Evolutionary conservation across 2,797 vertebrate genomes (phyloP), one percentile per base, ranked within the genome.

Genomic region (Parauchenoglanis ngamensis): DNA sequence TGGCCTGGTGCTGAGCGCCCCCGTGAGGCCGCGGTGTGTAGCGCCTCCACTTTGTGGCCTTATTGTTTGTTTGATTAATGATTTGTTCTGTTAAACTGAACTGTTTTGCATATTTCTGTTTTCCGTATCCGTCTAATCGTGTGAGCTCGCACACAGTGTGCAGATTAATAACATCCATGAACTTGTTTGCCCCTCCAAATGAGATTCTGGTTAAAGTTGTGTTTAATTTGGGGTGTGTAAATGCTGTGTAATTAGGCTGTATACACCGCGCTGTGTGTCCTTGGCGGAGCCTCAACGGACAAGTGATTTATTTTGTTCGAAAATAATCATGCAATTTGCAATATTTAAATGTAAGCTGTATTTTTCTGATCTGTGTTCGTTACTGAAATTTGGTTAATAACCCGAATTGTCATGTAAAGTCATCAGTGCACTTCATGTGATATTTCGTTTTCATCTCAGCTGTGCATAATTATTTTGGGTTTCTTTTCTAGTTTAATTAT

Each of bases 1-100:
- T 87, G 63, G 65, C 82, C 90, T 94, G 90, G 93, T 92, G 82
- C 86, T 87, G 92, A 95, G 95, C 95, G 95, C 95, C 95, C 93
- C 93, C 95, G 85, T 88, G 94, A 85, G 96, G 84, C 68, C 78
- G 21, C 19, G 0, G 10, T 8, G 54, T 68, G 28, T 73, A 77
- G 10, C 8, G 57, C n/a, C 8, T 56, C 57, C 65, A 59, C 46
- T 28, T n/a, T 70, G 5, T 79, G 82, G 82, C 54, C 72, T 56
- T 46, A 23, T 72, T 77, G 59, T 87, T 59, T 75, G 57, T 70
- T 52, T 56, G 31, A 82, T 65, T 19, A 81, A 83, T 44, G 86
- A 49, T 87, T 87, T 65, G 70, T 75, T 56, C 25, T 31, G 86
- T 84, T 44, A 17, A 57, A 28, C 83, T 19, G 31, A 59, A 59